Evolutionary conservation across 2,797 vertebrate genomes (phyloP).

Genomic region (Odontamblyopus rebecca): DNA sequence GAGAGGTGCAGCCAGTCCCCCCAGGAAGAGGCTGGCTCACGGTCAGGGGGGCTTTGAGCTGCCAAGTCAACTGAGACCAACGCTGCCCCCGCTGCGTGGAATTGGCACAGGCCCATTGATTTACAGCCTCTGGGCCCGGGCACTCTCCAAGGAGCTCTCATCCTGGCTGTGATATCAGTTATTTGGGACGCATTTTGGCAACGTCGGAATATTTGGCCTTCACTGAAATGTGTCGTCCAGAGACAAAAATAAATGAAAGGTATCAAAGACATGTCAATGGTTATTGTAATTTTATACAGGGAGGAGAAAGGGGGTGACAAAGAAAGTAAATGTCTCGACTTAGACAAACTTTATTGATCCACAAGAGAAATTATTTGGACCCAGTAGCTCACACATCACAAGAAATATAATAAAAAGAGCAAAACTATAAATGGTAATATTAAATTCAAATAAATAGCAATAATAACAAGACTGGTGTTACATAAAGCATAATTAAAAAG

Average conservation of each 20-base stretch:
- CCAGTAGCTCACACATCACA: too few species aligned
- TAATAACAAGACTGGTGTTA: too few species aligned
- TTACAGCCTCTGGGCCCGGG: slow-evolving; percentile 74
- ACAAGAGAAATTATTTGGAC: too few species aligned
- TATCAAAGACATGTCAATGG: slow-evolving; percentile 72
- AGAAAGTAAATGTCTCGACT: too few species aligned
- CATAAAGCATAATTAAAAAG: too few species aligned
- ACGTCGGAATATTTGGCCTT: slow-evolving; percentile 56
- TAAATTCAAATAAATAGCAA: too few species aligned
- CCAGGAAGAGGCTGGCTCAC: slow-evolving; percentile 65
- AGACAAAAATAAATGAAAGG: slow-evolving; percentile 70
- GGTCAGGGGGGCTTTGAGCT: slow-evolving; percentile 71
- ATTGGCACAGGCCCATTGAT: slow-evolving; percentile 68
- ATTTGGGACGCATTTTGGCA: slow-evolving; percentile 76
- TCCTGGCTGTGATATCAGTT: slow-evolving; percentile 73
- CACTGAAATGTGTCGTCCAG: slow-evolving; percentile 62
- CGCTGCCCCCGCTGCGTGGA: slow-evolving; percentile 57
- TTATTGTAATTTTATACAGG: slow-evolving; percentile 55
- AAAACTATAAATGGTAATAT: too few species aligned
- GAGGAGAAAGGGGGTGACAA: slow-evolving; percentile 23
- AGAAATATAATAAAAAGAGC: too few species aligned
- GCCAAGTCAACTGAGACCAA: slow-evolving; percentile 68
- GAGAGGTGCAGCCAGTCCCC: slow-evolving; percentile 65
- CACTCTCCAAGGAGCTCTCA: slow-evolving; percentile 65
- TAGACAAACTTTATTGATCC: too few species aligned